Evolutionary conservation across 2,113 vertebrate species (phyloP).

Genomic region (Okapia johnstoni): DNA sequence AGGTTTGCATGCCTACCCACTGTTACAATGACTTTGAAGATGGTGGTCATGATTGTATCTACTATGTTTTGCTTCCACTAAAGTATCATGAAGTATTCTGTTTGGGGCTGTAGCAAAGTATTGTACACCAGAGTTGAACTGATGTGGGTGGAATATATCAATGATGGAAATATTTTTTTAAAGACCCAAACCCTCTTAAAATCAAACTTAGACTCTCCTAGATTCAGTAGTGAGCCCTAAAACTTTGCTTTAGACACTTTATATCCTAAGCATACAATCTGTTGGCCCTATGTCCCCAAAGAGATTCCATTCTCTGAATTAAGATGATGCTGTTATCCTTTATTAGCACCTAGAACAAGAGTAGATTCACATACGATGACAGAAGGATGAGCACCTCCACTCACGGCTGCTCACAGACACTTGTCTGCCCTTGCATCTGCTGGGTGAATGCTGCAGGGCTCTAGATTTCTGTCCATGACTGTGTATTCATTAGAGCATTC

Average conservation of each 20-base stretch:
- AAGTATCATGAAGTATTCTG: not conserved
- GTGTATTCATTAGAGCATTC: not conserved
- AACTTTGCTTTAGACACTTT: not conserved
- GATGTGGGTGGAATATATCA: not conserved
- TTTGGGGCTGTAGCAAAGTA: not conserved
- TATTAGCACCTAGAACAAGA: not conserved
- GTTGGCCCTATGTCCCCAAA: not conserved
- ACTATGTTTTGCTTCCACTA: not conserved
- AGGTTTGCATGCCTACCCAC: not conserved
- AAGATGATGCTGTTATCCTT: not conserved
- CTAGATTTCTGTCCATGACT: not conserved
- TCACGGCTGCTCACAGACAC: fast-evolving
- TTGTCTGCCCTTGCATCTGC: not conserved
- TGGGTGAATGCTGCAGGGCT: too few relatives aligned
- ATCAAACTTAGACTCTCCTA: not conserved
- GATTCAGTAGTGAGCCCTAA: not conserved
- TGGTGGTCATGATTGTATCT: not conserved
- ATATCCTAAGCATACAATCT: not conserved
- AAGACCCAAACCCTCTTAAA: not conserved
- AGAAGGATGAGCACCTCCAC: not conserved
- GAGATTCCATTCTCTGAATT: not conserved
- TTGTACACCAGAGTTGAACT: not conserved
- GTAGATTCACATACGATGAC: fast-evolving
- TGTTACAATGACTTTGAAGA: not conserved
- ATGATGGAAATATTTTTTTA: not conserved